Evolutionary conservation across 2,888 invertebrate species (phyloP).

Genomic region (Candidula unifasciata): DNA sequence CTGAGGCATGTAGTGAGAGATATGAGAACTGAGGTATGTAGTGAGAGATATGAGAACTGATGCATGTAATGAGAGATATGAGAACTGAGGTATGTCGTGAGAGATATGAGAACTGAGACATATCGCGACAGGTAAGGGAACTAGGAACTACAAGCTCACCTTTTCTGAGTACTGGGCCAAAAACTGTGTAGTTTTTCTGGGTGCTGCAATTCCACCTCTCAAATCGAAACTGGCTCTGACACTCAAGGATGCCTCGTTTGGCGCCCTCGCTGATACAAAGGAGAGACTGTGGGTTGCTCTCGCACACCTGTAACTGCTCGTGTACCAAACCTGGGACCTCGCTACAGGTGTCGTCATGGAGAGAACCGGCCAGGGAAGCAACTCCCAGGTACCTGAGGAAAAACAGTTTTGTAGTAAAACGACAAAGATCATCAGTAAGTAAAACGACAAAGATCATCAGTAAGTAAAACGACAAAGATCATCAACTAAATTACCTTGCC

Average conservation of each 20-base stretch:
- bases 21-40: too few relatives aligned
- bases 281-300: conserved; percentile 80
- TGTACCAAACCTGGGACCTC: conserved; percentile 69
- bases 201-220: conserved; percentile 82
- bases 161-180: conserved; percentile 80
- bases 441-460: background rate
- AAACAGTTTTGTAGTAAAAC: background rate
- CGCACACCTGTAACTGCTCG: conserved; percentile 79
- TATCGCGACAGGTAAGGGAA: too few relatives aligned
- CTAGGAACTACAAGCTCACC: conserved; percentile 74
- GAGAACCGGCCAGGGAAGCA: conserved; percentile 62
- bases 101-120: too few relatives aligned
- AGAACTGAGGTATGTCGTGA: too few relatives aligned
- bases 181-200: conserved; percentile 77
- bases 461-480: too few relatives aligned
- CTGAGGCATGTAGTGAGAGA: too few relatives aligned
- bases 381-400: conserved; percentile 69
- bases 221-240: conserved; percentile 81
- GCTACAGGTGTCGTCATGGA: conserved; percentile 64
- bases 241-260: conserved; percentile 80
- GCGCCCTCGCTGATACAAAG: conserved; percentile 81
- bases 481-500: background rate
- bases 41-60: too few relatives aligned
- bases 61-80: too few relatives aligned
- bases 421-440: background rate